Evolutionary conservation across 2,888 invertebrate genomes (phyloP).

Genomic region (Dioctria rufipes): DNA sequence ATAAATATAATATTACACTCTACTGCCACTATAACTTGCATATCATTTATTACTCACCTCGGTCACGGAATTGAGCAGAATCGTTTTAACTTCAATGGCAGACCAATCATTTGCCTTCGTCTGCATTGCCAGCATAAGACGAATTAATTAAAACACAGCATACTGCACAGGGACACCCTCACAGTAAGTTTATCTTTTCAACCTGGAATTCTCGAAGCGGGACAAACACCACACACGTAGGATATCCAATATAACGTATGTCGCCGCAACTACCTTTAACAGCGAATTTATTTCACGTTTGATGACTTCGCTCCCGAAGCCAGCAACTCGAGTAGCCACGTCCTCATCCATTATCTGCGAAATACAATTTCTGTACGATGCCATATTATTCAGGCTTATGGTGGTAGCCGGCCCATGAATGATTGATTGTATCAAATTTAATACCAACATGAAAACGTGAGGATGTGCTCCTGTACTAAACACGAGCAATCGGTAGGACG

Average conservation of each 20-base stretch:
- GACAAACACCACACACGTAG: background rate
- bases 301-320: constrained; percentile 47
- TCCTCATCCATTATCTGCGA: constrained; percentile 59
- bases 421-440: constrained; percentile 60
- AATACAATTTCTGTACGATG: constrained; percentile 55
- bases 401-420: constrained; percentile 57
- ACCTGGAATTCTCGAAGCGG: background rate
- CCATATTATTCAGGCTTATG: constrained; percentile 56
- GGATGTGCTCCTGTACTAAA: constrained; percentile 37
- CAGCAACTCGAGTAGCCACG: constrained; percentile 52
- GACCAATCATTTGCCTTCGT: constrained; percentile 35
- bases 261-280: constrained; percentile 50
- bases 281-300: constrained; percentile 53
- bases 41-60: constrained; percentile 1
- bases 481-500: constrained; percentile 20
- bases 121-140: constrained; percentile 17
- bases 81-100: background rate
- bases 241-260: background rate
- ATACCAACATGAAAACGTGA: constrained; percentile 55
- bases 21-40: no score
- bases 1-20: no score
- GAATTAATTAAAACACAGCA: constrained; percentile 39
- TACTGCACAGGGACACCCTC: constrained; percentile 8
- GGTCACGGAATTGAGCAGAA: background rate
- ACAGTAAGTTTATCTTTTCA: background rate